Conservation (phyloP, 2,113 vertebrate genomes). For the Speoplatyrhinus poulsoni region DNA sequence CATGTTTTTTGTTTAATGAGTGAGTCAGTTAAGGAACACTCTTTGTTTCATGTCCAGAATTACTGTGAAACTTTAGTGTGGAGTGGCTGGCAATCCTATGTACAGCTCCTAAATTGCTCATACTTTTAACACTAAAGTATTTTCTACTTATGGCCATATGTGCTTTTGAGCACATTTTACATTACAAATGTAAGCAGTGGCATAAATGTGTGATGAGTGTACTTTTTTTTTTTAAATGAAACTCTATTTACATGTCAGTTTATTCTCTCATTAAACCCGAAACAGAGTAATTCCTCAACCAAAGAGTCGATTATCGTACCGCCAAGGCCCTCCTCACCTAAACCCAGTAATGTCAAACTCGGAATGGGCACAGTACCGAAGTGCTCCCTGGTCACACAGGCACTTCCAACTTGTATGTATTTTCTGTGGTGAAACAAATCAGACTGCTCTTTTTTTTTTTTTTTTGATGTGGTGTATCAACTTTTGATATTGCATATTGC, state of each 20-base stretch:
- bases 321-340: slow-evolving; percentile 62
- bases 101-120: too few relatives aligned
- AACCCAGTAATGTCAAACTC: slow-evolving; percentile 48
- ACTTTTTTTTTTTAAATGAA: too few relatives aligned
- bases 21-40: neutral
- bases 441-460: neutral
- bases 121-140: too few relatives aligned
- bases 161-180: too few relatives aligned
- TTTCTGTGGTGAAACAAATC: neutral
- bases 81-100: too few relatives aligned
- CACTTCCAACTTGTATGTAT: slow-evolving; percentile 50
- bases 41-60: neutral
- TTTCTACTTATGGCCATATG: too few relatives aligned
- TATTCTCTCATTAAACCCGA: neutral
- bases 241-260: neutral
- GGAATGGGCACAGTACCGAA: slow-evolving; percentile 51
- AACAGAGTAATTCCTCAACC: slow-evolving; percentile 60
- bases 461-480: neutral
- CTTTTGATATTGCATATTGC: too few relatives aligned
- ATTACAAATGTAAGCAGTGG: too few relatives aligned
- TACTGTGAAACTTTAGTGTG: too few relatives aligned
- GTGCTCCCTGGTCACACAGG: slow-evolving; percentile 49
- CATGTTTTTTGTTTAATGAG: neutral
- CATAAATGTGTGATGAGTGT: too few relatives aligned
- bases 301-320: slow-evolving; percentile 54